A percentile compares a stretch with the other conserved stretches of the same genome.
phyloP scores from a whole-genome alignment of 2,797 vertebrate genomes.

The Aselliscus stoliczkanus region DNA sequence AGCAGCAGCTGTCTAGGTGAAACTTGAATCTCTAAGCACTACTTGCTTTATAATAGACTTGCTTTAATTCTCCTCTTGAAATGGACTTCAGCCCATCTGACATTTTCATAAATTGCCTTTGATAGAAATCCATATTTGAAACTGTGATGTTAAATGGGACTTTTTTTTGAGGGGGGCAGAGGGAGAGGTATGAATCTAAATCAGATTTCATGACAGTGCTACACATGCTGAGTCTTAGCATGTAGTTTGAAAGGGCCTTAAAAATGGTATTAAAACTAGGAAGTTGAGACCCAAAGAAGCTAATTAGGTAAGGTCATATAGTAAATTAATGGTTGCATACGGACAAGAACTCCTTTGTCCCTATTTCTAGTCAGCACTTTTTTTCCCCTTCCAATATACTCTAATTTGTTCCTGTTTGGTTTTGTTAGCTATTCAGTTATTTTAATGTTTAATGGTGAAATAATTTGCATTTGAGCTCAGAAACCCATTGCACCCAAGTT shows the following conservation, averaged over 20 bases:
- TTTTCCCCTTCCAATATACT: background rate
- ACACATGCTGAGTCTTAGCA: background rate
- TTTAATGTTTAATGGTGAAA: conserved; percentile 29
- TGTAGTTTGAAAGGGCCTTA: conserved; percentile 3
- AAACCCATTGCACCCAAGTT: background rate
- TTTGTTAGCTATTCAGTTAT: conserved; percentile 36
- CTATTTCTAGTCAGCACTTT: background rate
- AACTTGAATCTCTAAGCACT: conserved; percentile 52
- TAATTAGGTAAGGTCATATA: conserved; percentile 56
- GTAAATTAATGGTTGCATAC: background rate
- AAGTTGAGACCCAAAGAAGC: conserved; percentile 27
- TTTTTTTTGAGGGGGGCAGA: background rate
- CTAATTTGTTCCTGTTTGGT: conserved; percentile 22
- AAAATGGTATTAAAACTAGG: conserved; percentile 40
- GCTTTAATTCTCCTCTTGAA: background rate
- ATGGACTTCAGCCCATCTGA: conserved; percentile 26
- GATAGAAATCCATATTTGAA: conserved; percentile 34
- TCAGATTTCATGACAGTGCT: background rate
- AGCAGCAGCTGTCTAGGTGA: conserved; percentile 48
- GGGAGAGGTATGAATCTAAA: background rate
- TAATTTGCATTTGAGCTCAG: background rate
- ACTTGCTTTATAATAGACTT: background rate
- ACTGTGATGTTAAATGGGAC: conserved; percentile 11
- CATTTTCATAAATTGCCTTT: conserved; percentile 38
- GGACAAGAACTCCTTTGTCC: conserved; percentile 52